A percentile compares a stretch with the other conserved stretches of the same genome.
Conservation (phyloP, 92 coral and sea anemone genomes). For the Heteractis magnifica region DNA sequence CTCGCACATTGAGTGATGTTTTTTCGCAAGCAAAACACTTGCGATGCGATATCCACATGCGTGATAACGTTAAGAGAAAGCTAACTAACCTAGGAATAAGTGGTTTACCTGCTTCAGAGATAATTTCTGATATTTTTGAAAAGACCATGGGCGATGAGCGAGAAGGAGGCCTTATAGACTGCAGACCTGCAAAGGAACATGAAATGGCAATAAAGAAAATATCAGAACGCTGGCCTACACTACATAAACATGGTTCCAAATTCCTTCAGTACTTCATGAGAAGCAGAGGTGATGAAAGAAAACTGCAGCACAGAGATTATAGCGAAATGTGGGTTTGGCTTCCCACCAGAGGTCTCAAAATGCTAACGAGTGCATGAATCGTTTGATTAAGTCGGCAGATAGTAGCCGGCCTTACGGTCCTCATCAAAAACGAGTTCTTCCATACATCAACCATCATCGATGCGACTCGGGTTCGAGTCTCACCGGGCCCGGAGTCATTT, state of each 20-base stretch:
- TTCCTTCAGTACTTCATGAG: conserved; percentile 41
- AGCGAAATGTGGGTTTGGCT: conserved; percentile 55
- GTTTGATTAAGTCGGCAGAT: conserved; percentile 40
- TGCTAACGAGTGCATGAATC: conserved; percentile 52
- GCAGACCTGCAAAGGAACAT: conserved; percentile 31
- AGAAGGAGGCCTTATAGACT: conserved; percentile 54
- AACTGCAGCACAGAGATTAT: conserved; percentile 50
- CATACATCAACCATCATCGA: conserved; percentile 12
- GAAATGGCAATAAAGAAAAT: conserved; percentile 27
- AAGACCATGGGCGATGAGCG: conserved; percentile 29
- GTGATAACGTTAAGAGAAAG: conserved; percentile 49
- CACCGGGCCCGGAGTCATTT: too few relatives aligned
- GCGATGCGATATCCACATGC: conserved; percentile 50
- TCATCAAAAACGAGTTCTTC: conserved; percentile 29
- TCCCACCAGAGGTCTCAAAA: conserved; percentile 53
- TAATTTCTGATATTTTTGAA: conserved; percentile 45
- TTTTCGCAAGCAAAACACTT: background rate
- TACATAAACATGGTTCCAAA: conserved; percentile 41
- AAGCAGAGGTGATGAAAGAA: conserved; percentile 37
- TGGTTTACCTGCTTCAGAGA: conserved; percentile 29
- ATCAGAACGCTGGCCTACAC: conserved; percentile 26
- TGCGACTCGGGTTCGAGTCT: too few relatives aligned
- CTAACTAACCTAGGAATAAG: conserved; percentile 30
- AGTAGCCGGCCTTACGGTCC: conserved; percentile 1
- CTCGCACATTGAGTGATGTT: background rate